Conservation (phyloP, 2,888 invertebrate genomes). For the Gasteruption jaculator region DNA sequence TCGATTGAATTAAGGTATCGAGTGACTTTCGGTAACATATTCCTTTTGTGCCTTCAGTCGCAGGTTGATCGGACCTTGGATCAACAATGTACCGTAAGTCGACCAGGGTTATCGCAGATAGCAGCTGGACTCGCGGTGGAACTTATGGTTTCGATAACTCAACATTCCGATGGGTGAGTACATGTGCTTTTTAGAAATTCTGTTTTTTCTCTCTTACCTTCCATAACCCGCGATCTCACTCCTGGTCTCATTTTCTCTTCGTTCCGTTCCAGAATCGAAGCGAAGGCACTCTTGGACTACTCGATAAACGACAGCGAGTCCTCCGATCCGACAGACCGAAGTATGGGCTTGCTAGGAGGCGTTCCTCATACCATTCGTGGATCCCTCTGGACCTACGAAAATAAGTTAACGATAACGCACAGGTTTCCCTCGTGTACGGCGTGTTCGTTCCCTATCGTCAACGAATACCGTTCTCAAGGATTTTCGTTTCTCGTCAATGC, state of each 20-base stretch:
- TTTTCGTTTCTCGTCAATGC: conserved; percentile 57
- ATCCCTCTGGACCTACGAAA: conserved; percentile 77
- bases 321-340: conserved; percentile 42
- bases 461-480: conserved; percentile 48
- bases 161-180: conserved; percentile 72
- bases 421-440: conserved; percentile 91
- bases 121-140: conserved; percentile 91
- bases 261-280: conserved; percentile 35
- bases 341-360: conserved; percentile 70
- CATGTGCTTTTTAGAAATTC: too few species aligned
- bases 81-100: conserved; percentile 96
- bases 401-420: conserved; percentile 77
- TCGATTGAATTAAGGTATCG: conserved; percentile 1
- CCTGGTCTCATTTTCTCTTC: neutral
- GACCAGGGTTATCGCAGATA: conserved; percentile 89
- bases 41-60: conserved; percentile 65
- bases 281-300: conserved; percentile 51
- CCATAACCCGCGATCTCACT: too few species aligned
- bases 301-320: conserved; percentile 49
- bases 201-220: neutral
- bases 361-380: conserved; percentile 93
- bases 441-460: conserved; percentile 63
- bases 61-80: conserved; percentile 87
- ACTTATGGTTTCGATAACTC: conserved; percentile 77
- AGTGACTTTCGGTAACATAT: too few species aligned